Base-by-base conservation (phyloP, 2,797 vertebrate genomes). In the Lithobates pipiens region DNA sequence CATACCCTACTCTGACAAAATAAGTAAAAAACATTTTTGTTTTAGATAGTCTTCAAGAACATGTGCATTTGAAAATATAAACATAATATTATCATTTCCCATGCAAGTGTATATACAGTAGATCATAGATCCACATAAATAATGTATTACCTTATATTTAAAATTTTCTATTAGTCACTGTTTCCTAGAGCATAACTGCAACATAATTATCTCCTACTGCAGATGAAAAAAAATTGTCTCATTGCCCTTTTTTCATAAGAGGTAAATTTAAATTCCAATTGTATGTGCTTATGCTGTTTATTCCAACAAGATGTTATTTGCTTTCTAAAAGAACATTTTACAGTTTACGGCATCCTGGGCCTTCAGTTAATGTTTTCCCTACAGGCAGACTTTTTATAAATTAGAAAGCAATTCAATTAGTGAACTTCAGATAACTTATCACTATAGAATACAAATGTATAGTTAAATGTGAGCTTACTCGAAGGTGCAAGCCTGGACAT, bases 331-430 rank as follows among this genome's bases (percentile, higher is more conserved):
- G 77, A 92, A 90, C 0, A 10, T 85, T 90, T 88, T 89, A 88
- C 89, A 90, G 87, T 90, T 91, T 91, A 86, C 91, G 88, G 90
- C 91, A 91, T 91, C 89, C 88, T 88, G 81, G 89, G 79, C 82
- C 88, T 91, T 88, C 79, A 89, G 89, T 93, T 93, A 92, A 92
- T 90, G 84, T 91, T 90, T 93, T 89, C 91, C 92, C 92, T 91
- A 87, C 90, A 93, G 92, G 91, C 90, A 93, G 88, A 70, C 88
- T 90, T 88, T 8, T 11, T 90, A 88, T 90, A 91, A 93, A 93
- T 92, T 92, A 91, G 90, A 89, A 90, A 89, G 89, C 91, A 93
- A 93, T 93, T 93, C 92, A 93, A 93, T 93, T 93, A 93, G 91
- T 87, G 88, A 91, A 91, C 88, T 91, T 68, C 88, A 91, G 91